Conservation (phyloP, 2,113 vertebrate genomes). For the Acinonyx jubatus region DNA sequence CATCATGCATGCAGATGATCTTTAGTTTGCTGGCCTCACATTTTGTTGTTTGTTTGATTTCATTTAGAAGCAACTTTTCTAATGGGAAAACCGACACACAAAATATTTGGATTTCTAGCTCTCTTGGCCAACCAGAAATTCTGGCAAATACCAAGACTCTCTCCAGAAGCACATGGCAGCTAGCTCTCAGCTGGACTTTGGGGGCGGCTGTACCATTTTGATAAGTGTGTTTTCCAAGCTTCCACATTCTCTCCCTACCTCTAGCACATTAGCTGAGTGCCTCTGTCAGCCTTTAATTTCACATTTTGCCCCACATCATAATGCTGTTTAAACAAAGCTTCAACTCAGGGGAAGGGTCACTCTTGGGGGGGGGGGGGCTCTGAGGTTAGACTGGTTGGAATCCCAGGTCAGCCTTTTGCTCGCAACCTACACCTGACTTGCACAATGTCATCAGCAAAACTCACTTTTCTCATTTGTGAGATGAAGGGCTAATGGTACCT, state of each 20-base stretch:
- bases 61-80: background rate
- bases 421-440: background rate
- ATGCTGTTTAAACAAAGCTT: background rate
- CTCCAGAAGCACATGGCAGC: rapidly evolving
- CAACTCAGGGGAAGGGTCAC: background rate
- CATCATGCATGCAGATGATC: background rate
- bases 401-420: background rate
- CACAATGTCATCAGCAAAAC: background rate
- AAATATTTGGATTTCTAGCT: background rate
- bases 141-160: background rate
- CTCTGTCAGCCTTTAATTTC: background rate
- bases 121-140: background rate
- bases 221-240: background rate
- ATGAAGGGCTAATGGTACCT: background rate
- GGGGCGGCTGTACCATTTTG: rapidly evolving
- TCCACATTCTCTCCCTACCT: background rate
- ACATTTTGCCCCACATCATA: background rate
- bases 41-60: background rate
- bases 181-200: background rate
- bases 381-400: background rate
- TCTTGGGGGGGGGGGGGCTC: background rate
- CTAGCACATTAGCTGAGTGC: too few relatives aligned
- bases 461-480: background rate
- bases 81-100: background rate
- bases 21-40: background rate